A percentile compares a stretch with the other conserved stretches of the same genome.
phyloP scores from a whole-genome alignment of 2,113 vertebrate species.

The Mesembrinibis cayennensis region DNA sequence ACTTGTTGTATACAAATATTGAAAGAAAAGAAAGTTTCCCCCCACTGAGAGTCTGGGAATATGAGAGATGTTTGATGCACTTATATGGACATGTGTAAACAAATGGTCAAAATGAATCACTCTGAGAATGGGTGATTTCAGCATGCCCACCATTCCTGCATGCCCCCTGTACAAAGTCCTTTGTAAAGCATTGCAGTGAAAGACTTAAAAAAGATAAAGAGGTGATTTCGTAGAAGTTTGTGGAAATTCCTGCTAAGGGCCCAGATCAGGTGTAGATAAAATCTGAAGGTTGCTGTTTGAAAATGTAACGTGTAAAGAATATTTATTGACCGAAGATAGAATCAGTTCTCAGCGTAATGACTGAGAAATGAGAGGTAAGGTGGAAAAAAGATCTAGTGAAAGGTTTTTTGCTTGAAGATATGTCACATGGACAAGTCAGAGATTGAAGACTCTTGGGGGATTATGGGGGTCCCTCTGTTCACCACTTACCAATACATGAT shows the following conservation, averaged over 20 bases:
- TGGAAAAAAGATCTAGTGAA: not conserved
- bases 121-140: not conserved
- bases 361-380: not conserved
- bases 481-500: fast-evolving
- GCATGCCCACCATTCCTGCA: fast-evolving
- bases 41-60: not conserved
- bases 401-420: not conserved
- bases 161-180: not conserved
- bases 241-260: not conserved
- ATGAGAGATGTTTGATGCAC: not conserved
- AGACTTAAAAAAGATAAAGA: not conserved
- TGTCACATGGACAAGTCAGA: not conserved
- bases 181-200: not conserved
- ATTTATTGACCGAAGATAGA: not conserved
- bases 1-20: not conserved
- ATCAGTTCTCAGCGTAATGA: not conserved
- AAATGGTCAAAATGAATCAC: not conserved
- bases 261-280: not conserved
- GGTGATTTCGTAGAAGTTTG: not conserved
- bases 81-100: fast-evolving
- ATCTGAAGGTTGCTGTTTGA: not conserved
- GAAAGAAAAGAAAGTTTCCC: not conserved
- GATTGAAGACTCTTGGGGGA: not conserved
- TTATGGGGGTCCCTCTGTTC: not conserved
- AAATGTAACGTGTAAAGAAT: not conserved